Evolutionary conservation across 2,113 vertebrate species (phyloP), one percentile per base, ranked within the genome.

Genomic region (Pangasianodon hypophthalmus): DNA sequence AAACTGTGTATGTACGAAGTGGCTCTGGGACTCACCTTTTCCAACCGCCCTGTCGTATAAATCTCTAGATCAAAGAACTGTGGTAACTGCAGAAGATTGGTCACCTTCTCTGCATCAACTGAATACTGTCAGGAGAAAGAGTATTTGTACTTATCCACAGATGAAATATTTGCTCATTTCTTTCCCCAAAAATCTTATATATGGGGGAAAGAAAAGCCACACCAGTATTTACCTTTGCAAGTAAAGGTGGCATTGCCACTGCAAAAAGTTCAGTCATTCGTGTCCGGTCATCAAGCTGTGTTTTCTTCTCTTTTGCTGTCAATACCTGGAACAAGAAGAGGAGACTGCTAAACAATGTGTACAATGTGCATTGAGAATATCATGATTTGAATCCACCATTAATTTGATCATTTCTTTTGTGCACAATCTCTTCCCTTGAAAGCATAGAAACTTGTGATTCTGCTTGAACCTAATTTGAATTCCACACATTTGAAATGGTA

Each of bases 61-160:
- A 99, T 99, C 94, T 99, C 98, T 94, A 99, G 95, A 94, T 99
- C 98, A 94, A 99, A 99, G 93, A 97, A 99, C 89, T 99, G 98
- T 84, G 98, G 98, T 92, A 99, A 93, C 90, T 99, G 98, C 93
- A 99, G 92, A 92, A 99, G 96, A 93, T 99, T 99, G 71, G 98
- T 99, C 92, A 99, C 97, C 92, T 99, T 99, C 93, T 99, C 98
- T 90, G 98, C 95, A 96, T 99, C 98, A 92, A 99, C 93, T 82
- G 97, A 97, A 82, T 99, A 99, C 98, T 99, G 94, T 46, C 29
- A 84, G 64, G 24, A 50, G 6, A 24, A 84, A 48, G 37, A 0
- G 19, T 5, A 85, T 29, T 10, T 60, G 9, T 60, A 83, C 7
- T 29, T 37, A 56, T 73, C 11, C 7, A 77, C 64, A 11, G 8